Conservation (phyloP, 2,888 invertebrate genomes). For the Phaonia tiefii region DNA sequence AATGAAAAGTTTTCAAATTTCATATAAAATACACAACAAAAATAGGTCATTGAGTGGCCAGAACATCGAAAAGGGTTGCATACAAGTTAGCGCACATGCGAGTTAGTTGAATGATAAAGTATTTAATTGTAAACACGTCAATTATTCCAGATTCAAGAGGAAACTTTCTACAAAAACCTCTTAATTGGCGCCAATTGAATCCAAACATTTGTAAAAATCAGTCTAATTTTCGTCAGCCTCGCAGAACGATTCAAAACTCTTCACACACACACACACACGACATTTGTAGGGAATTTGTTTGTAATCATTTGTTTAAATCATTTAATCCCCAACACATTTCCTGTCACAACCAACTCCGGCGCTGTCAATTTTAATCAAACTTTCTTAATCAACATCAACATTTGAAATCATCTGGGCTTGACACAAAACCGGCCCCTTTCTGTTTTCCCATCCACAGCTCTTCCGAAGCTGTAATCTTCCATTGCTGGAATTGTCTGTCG, state of each 20-base stretch:
- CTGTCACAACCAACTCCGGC: slow-evolving; percentile 24
- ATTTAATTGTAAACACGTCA: no score
- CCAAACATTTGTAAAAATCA: no score
- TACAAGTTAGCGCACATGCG: no score
- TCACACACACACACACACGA: background rate
- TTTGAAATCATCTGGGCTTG: slow-evolving; percentile 14
- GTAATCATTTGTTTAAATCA: slow-evolving; percentile 27
- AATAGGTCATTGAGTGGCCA: no score
- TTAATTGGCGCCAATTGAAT: no score
- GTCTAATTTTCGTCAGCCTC: no score
- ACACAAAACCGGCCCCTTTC: background rate
- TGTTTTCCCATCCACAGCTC: background rate
- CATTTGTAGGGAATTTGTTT: background rate
- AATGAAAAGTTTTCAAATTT: slow-evolving; percentile 17
- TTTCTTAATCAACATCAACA: slow-evolving; percentile 52
- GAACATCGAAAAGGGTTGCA: no score
- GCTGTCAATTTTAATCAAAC: slow-evolving; percentile 54
- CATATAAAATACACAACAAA: background rate
- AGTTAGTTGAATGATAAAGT: no score
- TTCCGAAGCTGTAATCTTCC: background rate
- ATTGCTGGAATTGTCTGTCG: background rate
- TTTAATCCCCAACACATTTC: slow-evolving; percentile 22
- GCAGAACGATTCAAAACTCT: no score
- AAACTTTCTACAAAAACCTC: no score
- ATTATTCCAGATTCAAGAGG: no score